Conservation (phyloP, 53 echinoderm and acorn worm genomes). For the Actinopyga echinites region DNA sequence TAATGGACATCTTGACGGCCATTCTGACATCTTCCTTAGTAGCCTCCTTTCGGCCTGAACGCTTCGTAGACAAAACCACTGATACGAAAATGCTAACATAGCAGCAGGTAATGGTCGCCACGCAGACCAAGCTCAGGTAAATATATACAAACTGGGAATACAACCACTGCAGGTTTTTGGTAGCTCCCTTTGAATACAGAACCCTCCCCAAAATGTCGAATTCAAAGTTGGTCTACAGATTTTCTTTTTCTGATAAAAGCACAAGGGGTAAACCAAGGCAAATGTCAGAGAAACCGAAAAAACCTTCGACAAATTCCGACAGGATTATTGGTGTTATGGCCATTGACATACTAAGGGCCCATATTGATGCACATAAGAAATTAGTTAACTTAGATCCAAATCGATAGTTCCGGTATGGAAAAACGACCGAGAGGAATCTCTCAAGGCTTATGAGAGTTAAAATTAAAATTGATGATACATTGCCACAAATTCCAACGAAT, state of each 20-base stretch:
- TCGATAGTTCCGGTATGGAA: constrained; percentile 40
- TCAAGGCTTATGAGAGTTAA: constrained; percentile 57
- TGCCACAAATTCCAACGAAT: constrained; percentile 40
- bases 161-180: constrained; percentile 37
- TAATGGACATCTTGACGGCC: constrained; percentile 58
- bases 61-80: neutral
- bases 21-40: constrained; percentile 43
- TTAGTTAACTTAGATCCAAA: constrained; percentile 37
- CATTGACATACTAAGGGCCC: constrained; percentile 26
- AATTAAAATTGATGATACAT: constrained; percentile 46
- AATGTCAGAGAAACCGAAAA: constrained; percentile 62
- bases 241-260: neutral
- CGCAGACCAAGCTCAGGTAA: constrained; percentile 44
- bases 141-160: constrained; percentile 54
- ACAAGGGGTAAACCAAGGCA: constrained; percentile 57
- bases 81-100: constrained; percentile 51
- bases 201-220: neutral
- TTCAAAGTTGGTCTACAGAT: neutral
- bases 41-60: constrained; percentile 31
- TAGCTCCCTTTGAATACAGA: neutral
- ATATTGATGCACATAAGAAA: neutral
- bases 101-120: neutral
- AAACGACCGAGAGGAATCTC: constrained; percentile 55
- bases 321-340: constrained; percentile 41
- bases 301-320: constrained; percentile 4